Evolutionary conservation across 1,140 invertebrate species (phyloP), one percentile per base, ranked within the genome.

Genomic region (Scaptomyza hsui): DNA sequence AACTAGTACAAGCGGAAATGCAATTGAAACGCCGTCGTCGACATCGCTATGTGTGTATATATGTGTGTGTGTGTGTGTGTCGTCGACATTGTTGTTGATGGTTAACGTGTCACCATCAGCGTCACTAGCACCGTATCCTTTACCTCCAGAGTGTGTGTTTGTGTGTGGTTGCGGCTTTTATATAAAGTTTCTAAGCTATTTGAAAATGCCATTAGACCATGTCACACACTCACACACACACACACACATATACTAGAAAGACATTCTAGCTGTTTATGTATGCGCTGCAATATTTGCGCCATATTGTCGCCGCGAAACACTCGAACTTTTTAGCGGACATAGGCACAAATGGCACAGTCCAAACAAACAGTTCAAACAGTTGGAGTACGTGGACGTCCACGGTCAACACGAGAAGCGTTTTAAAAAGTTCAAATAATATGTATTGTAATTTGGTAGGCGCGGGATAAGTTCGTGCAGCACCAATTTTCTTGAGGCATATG

Each of bases 1-100:
- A 88, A 88, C 82, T 88, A 68, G 82, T 88, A 75, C 82, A 88
- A 88, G 81, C 82, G 82, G 82, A 88, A 88, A 88, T 88, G 82
- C 82, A 88, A 88, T 88, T 88, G 82, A 88, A 88, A 82, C 82
- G 82, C 86, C 68, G 82, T 88, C 73, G 81, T 73, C 55, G 63
- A 26, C 19, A 51, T 69, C 16, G 56, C 41, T 18, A 53, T 16
- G n/a, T 21, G 24, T 47, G 59, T 41, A 35, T 29, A 35, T 44
- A 21, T 26, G 57, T 48, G 55, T 32, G 21, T 39, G 53, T 70
- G 57, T 45, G 63, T 62, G 53, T 48, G 26, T 64, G 59, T 60
- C 53, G 65, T 63, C 41, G 51, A 44, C 67, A 67, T 32, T 48
- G 63, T 68, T 72, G 70, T 57, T 72, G 68, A 67, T 72, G 68